Conservation (phyloP, 2,797 vertebrate genomes). For the Coregonus suidteri region DNA sequence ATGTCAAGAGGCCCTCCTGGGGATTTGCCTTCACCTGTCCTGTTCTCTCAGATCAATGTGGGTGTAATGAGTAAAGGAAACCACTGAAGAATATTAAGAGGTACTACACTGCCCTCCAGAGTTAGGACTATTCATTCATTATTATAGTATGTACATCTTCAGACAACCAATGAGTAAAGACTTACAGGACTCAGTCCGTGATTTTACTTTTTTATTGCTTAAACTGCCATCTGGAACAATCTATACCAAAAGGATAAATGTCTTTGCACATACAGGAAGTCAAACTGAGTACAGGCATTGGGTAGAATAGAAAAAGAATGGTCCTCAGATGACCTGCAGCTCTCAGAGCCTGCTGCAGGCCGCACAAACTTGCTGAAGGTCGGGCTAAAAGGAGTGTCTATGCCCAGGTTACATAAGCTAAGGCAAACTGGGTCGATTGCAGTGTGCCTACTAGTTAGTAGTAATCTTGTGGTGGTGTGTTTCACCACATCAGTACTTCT, state of each 20-base stretch:
- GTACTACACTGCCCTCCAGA: neutral
- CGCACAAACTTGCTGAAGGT: conserved; percentile 73
- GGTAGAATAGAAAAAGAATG: conserved; percentile 90
- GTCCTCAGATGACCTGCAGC: conserved; percentile 86
- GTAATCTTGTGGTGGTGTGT: neutral
- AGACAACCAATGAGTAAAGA: neutral
- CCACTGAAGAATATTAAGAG: neutral
- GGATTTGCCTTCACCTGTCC: neutral
- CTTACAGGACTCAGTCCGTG: conserved; percentile 41
- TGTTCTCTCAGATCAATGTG: neutral
- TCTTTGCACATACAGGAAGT: conserved; percentile 93
- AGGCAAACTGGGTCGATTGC: conserved; percentile 85
- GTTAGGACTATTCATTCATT: neutral
- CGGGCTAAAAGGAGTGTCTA: conserved; percentile 79
- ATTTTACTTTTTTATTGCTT: conserved; percentile 83
- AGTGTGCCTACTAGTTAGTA: conserved; percentile 46
- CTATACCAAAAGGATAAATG: conserved; percentile 94
- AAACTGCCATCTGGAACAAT: conserved; percentile 95
- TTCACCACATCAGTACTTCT: neutral
- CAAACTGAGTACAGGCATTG: conserved; percentile 82
- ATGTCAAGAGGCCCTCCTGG: neutral
- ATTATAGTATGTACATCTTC: neutral
- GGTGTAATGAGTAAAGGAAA: neutral
- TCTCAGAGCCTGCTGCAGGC: conserved; percentile 71
- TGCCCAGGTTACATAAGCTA: conserved; percentile 84